phyloP scores from a whole-genome alignment of 2,113 vertebrate genomes.

The Phoxinus phoxinus region DNA sequence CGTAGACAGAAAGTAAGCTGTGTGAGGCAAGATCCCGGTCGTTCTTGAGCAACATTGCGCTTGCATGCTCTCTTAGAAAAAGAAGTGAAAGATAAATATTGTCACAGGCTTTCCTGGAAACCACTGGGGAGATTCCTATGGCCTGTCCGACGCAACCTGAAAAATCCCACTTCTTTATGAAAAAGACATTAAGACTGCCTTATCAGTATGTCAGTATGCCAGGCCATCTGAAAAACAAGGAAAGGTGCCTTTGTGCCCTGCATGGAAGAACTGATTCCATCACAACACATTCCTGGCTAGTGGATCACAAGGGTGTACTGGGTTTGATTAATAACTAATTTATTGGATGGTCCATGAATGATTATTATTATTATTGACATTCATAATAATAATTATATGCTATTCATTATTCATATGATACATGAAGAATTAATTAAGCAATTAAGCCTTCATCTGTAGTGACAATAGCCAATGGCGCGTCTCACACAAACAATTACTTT shows the following conservation, averaged over 20 bases:
- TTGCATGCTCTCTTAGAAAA: constrained; percentile 33
- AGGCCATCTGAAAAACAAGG: background rate
- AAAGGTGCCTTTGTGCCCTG: background rate
- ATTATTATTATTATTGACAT: background rate
- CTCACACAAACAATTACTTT: background rate
- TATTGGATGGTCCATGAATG: background rate
- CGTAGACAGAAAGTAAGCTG: constrained; percentile 19
- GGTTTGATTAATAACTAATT: background rate
- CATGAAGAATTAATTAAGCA: background rate
- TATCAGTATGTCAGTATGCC: background rate
- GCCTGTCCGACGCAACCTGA: constrained; percentile 31
- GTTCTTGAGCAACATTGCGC: background rate
- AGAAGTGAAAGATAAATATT: constrained; percentile 49
- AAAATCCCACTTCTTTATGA: background rate
- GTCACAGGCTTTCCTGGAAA: constrained; percentile 32
- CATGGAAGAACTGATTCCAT: background rate
- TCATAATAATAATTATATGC: background rate
- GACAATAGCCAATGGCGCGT: background rate
- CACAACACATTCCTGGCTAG: background rate
- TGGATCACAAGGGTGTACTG: background rate
- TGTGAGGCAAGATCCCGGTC: constrained; percentile 19
- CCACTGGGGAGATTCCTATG: constrained; percentile 46
- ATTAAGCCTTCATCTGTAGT: background rate
- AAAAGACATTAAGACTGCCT: background rate
- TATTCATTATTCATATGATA: background rate